These are phyloP conservation scores for Goniozus legneri DNA, from an alignment of 1,140 invertebrate species.

Conservation along the genomic window DNA sequence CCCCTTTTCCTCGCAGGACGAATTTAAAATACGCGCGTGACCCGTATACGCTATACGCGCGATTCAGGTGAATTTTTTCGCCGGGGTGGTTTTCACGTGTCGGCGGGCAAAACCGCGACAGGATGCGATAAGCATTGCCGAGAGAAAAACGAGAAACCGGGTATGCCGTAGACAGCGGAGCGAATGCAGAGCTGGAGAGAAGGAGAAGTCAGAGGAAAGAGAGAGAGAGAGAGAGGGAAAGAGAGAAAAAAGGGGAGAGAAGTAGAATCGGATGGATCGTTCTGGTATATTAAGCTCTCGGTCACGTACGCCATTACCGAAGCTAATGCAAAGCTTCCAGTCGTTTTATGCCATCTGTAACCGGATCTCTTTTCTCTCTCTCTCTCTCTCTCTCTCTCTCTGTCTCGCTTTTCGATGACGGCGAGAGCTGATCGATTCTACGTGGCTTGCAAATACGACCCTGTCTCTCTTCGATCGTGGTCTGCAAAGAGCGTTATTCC, in stretches of 20 bases:
- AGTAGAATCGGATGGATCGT: constrained; percentile 20
- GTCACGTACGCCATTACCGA: constrained; percentile 45
- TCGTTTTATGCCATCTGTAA: constrained; percentile 38
- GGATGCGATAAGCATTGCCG: not conserved
- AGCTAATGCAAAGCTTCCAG: constrained; percentile 44
- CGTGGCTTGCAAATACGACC: constrained; percentile 32
- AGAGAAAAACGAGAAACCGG: too few species aligned
- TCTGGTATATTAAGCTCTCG: constrained; percentile 34
- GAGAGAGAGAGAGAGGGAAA: not conserved
- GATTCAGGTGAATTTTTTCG: too few species aligned
- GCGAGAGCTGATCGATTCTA: constrained; percentile 30
- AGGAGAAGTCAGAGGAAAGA: constrained; percentile 7
- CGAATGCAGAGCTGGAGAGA: too few species aligned
- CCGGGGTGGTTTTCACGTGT: not conserved
- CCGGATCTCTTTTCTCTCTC: constrained; percentile 32
- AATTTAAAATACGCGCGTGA: too few species aligned
- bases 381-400: not conserved
- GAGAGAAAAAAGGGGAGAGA: not conserved
- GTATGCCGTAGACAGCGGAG: too few species aligned
- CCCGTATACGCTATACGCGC: too few species aligned
- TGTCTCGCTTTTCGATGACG: constrained; percentile 6
- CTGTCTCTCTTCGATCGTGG: too few species aligned
- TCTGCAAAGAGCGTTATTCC: too few species aligned
- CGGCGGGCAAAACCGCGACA: not conserved
- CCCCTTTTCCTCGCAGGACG: too few species aligned